Conservation (phyloP, 1,140 invertebrate genomes). For the Macrotrachela quadricornifera region DNA sequence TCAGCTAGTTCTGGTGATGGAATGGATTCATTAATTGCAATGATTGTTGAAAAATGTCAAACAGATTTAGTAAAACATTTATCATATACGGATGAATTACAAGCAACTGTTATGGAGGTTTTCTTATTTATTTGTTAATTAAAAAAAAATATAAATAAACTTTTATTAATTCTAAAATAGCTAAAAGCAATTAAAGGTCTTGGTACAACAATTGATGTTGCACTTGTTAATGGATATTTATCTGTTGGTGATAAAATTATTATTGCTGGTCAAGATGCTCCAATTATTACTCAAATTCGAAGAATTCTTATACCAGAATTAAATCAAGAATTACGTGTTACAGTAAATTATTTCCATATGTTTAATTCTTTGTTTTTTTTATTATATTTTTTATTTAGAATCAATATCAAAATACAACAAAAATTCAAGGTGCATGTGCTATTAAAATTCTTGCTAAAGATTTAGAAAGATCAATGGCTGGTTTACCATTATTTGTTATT, state of each 20-base stretch:
- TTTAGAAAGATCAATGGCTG: constrained; percentile 86
- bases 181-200: constrained; percentile 79
- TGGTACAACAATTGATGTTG: constrained; percentile 94
- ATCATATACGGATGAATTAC: constrained; percentile 73
- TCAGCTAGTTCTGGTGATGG: constrained; percentile 89
- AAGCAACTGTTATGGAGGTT: constrained; percentile 83
- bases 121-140: no score
- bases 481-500: constrained; percentile 47
- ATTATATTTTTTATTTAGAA: constrained; percentile 41
- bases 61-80: constrained; percentile 65
- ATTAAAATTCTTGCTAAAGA: constrained; percentile 90
- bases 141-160: no score
- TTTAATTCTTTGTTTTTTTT: background rate
- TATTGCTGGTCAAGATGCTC: constrained; percentile 89
- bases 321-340: constrained; percentile 71
- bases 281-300: constrained; percentile 86
- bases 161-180: no score
- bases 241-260: constrained; percentile 79
- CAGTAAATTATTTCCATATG: constrained; percentile 36
- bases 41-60: constrained; percentile 78
- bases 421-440: constrained; percentile 81
- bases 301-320: constrained; percentile 91
- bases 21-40: constrained; percentile 83
- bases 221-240: constrained; percentile 81
- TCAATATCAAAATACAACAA: constrained; percentile 81